A percentile compares a stretch with the other conserved stretches of the same genome.
These are phyloP conservation scores for Melanotus villosus DNA, from an alignment of 2,888 invertebrate species.

Conservation along the genomic window DNA sequence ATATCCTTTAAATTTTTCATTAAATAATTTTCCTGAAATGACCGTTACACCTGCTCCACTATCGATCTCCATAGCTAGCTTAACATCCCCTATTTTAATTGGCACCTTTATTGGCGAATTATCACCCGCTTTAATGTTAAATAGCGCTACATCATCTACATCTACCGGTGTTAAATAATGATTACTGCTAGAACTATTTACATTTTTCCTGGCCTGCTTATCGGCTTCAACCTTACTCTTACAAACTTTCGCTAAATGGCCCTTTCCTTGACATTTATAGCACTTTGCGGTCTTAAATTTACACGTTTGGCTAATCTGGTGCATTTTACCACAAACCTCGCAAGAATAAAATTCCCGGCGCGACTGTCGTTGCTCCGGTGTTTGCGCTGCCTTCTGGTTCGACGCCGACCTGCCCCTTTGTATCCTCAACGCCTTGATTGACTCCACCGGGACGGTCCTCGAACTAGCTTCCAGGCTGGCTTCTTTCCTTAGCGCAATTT, in stretches of 20 bases:
- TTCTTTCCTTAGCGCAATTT: neutral
- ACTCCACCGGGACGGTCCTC: too few relatives aligned
- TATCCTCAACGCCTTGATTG: too few relatives aligned
- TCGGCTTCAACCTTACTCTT: neutral
- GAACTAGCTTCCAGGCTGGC: neutral
- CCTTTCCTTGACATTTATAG: neutral
- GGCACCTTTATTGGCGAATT: neutral
- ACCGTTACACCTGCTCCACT: neutral
- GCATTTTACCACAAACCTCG: neutral
- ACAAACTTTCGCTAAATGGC: neutral
- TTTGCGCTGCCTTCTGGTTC: neutral
- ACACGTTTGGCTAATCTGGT: neutral
- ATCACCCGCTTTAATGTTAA: too few relatives aligned
- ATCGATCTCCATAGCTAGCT: neutral
- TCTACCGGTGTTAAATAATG: neutral
- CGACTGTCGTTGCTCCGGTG: neutral
- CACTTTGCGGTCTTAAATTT: neutral
- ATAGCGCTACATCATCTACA: too few relatives aligned
- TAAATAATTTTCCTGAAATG: neutral
- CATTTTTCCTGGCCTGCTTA: too few relatives aligned
- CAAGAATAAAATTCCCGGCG: neutral
- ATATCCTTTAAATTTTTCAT: too few relatives aligned
- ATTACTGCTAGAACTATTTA: too few relatives aligned
- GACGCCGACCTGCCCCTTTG: too few relatives aligned
- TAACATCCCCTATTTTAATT: neutral